Percentiles rank a stretch among this genome's conserved stretches.
phyloP scores from a whole-genome alignment of 2,113 vertebrate species.

The Platanista minor region DNA sequence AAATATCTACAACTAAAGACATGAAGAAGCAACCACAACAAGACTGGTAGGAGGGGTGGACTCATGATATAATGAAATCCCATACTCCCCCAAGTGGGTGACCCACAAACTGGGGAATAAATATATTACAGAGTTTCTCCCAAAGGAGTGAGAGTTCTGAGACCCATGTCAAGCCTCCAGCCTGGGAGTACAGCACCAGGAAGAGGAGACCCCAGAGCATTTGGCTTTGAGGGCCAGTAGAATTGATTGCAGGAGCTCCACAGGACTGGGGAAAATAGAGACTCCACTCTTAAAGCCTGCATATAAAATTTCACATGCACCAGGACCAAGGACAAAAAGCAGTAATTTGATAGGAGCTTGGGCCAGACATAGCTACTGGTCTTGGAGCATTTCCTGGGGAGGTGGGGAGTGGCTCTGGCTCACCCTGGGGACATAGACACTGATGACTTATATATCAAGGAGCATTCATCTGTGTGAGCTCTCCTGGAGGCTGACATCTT shows the following conservation, averaged over 20 bases:
- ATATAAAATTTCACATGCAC: background rate
- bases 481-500: background rate
- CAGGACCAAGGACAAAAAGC: background rate
- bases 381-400: background rate
- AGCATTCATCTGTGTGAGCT: background rate
- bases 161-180: background rate
- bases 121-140: background rate
- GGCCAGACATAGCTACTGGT: background rate
- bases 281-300: background rate
- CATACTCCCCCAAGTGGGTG: background rate
- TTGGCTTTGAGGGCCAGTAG: background rate
- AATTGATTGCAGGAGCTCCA: background rate
- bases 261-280: background rate
- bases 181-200: background rate
- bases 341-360: background rate
- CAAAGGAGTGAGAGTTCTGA: background rate
- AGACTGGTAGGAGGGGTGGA: background rate
- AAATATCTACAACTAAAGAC: background rate
- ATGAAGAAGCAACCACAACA: background rate
- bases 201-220: no score
- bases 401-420: background rate
- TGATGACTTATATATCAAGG: background rate
- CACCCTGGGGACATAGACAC: background rate
- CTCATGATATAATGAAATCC: background rate
- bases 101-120: background rate